Percentiles rank a stretch among this genome's conserved stretches.
Conservation (phyloP, 2,888 invertebrate genomes). For the Oeneis ivallda region DNA sequence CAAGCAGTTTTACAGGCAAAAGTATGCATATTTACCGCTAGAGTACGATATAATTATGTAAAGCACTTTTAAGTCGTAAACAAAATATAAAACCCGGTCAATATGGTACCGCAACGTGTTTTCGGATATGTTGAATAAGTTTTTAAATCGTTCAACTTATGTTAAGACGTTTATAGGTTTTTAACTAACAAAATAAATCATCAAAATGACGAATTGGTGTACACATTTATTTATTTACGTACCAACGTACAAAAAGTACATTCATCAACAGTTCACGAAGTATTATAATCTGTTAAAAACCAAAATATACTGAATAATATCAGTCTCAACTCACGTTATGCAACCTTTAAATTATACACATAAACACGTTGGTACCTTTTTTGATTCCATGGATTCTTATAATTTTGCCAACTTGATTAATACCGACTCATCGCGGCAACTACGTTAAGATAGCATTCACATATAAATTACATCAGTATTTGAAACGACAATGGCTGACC, state of each 20-base stretch:
- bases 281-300: too few species aligned
- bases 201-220: neutral
- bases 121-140: neutral
- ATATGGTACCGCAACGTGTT: neutral
- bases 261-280: too few species aligned
- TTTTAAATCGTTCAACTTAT: neutral
- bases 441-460: slow-evolving; percentile 13
- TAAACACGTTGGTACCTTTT: neutral
- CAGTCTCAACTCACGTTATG: neutral
- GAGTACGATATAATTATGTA: slow-evolving; percentile 7
- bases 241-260: neutral
- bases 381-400: neutral
- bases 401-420: slow-evolving; percentile 2
- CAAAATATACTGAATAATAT: too few species aligned
- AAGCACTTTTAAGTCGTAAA: neutral
- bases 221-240: neutral
- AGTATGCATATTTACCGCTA: slow-evolving; percentile 15
- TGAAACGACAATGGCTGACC: slow-evolving; percentile 25
- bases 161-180: neutral
- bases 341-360: neutral
- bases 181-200: neutral
- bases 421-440: slow-evolving; percentile 8
- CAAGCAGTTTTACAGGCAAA: slow-evolving; percentile 30
- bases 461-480: slow-evolving; percentile 20
- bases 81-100: neutral